These are phyloP conservation scores for Xerus inauris DNA, from an alignment of 2,113 vertebrate genomes.

Conservation along the genomic window DNA sequence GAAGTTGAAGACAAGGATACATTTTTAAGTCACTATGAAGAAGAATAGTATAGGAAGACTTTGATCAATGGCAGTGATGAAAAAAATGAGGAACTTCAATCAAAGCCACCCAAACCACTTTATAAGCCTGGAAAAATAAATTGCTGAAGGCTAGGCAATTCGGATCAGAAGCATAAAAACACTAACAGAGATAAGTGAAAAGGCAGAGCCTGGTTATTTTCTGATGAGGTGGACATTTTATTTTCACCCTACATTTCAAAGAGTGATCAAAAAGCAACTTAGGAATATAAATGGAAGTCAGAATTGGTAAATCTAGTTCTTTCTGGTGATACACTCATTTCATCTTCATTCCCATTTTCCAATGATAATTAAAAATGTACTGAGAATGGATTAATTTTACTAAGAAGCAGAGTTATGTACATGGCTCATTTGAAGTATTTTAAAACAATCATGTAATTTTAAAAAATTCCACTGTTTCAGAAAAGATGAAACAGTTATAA, in stretches of 20 bases:
- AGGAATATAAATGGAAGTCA: neutral
- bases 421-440: neutral
- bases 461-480: neutral
- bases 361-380: neutral
- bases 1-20: slow-evolving; percentile 26
- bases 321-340: slow-evolving; percentile 28
- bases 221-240: slow-evolving; percentile 28
- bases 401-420: neutral
- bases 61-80: slow-evolving; percentile 67
- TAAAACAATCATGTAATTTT: neutral
- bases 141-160: slow-evolving; percentile 3
- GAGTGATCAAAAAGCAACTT: neutral
- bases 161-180: slow-evolving; percentile 26
- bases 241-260: slow-evolving; percentile 30
- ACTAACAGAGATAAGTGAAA: slow-evolving; percentile 48
- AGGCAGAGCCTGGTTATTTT: neutral
- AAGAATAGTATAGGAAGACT: slow-evolving; percentile 45
- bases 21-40: slow-evolving; percentile 63
- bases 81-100: slow-evolving; percentile 71
- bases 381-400: neutral
- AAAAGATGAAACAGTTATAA: neutral
- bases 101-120: slow-evolving; percentile 65
- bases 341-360: neutral
- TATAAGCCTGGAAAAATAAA: slow-evolving; percentile 52
- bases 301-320: neutral